phyloP scores from a whole-genome alignment of 1,140 invertebrate genomes.

The Palaemon carinicauda region DNA sequence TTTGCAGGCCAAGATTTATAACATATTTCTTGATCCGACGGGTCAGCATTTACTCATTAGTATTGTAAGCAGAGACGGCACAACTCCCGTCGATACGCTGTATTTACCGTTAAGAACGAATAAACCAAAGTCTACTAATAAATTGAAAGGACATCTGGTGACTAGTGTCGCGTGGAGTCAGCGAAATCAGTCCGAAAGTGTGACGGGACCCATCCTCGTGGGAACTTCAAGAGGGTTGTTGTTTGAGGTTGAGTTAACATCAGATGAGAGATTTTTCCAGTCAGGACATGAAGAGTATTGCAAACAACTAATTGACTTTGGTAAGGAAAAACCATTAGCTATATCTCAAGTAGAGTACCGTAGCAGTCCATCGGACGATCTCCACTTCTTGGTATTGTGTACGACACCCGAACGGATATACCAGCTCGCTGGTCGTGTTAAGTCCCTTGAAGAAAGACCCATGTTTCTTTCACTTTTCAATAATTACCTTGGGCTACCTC shows the following conservation, averaged over 20 bases:
- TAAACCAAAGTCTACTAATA: slow-evolving; percentile 73
- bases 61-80: slow-evolving; percentile 72
- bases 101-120: slow-evolving; percentile 75
- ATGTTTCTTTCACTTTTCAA: slow-evolving; percentile 83
- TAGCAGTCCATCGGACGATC: slow-evolving; percentile 71
- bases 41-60: slow-evolving; percentile 85
- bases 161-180: slow-evolving; percentile 92
- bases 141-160: slow-evolving; percentile 83
- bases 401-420: slow-evolving; percentile 85
- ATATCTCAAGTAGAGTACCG: slow-evolving; percentile 89
- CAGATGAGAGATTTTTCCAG: slow-evolving; percentile 80
- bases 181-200: slow-evolving; percentile 75
- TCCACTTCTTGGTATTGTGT: slow-evolving; percentile 76
- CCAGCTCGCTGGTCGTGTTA: slow-evolving; percentile 81
- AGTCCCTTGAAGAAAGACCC: slow-evolving; percentile 78
- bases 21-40: slow-evolving; percentile 85
- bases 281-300: slow-evolving; percentile 78
- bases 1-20: slow-evolving; percentile 70
- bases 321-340: slow-evolving; percentile 73
- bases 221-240: slow-evolving; percentile 92
- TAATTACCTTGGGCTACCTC: slow-evolving; percentile 65
- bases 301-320: slow-evolving; percentile 91
- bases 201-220: slow-evolving; percentile 81
- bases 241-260: slow-evolving; percentile 86
- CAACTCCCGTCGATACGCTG: slow-evolving; percentile 77